Percentiles rank a stretch among this genome's conserved stretches.
Conservation (phyloP, 2,888 invertebrate species). For the Tinea pellionella region DNA sequence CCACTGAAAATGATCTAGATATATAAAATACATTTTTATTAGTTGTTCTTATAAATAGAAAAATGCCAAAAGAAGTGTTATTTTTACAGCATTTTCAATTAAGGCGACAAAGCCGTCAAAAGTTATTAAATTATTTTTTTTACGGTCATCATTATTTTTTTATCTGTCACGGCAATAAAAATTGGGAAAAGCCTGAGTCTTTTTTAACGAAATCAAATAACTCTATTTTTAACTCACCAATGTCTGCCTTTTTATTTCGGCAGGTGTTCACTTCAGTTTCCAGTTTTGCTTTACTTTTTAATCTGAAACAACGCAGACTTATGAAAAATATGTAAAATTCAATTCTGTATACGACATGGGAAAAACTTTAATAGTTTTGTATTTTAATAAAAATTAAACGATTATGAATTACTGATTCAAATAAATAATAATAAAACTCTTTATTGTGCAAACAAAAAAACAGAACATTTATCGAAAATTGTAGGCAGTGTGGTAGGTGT, state of each 20-base stretch:
- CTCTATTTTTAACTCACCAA: slow-evolving; percentile 31
- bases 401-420: no score
- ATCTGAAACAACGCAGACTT: slow-evolving; percentile 31
- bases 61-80: not conserved
- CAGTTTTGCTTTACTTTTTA: slow-evolving; percentile 46
- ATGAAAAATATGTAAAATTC: not conserved
- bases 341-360: not conserved
- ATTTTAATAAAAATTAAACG: no score
- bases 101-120: not conserved
- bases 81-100: not conserved
- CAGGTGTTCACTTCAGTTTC: slow-evolving; percentile 40
- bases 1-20: no score
- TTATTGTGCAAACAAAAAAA: no score
- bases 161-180: not conserved
- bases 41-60: not conserved
- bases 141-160: not conserved
- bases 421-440: no score
- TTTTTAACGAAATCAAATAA: not conserved
- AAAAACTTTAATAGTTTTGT: not conserved
- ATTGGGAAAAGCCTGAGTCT: not conserved
- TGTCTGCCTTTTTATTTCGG: slow-evolving; percentile 37
- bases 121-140: not conserved
- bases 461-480: no score
- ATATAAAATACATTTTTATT: no score
- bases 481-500: no score